Conservation (phyloP, 1,140 invertebrate species). For the Nixonia krombeini region DNA sequence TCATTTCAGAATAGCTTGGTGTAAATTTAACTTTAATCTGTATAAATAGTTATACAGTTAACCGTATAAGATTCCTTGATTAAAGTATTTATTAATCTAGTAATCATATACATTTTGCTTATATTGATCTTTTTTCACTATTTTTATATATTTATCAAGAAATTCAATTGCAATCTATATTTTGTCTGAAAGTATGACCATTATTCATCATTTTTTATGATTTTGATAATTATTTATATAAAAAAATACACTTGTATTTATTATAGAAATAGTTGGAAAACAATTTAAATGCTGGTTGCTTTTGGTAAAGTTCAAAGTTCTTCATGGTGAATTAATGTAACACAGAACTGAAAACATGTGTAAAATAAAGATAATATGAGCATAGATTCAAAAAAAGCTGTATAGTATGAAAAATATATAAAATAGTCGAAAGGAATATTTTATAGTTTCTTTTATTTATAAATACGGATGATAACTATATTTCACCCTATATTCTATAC, state of each 20-base stretch:
- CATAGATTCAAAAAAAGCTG: slow-evolving; percentile 1
- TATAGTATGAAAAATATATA: slow-evolving; percentile 1
- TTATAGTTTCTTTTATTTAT: not conserved
- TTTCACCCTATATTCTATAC: too few species aligned
- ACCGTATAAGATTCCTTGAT: not conserved
- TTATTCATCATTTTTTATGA: not conserved
- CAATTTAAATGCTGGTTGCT: not conserved
- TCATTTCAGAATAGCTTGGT: too few species aligned
- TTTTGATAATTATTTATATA: not conserved
- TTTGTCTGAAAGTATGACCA: not conserved
- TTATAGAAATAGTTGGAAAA: not conserved
- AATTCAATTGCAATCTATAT: too few species aligned
- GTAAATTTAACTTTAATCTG: not conserved
- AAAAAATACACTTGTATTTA: not conserved
- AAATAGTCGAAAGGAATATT: not conserved
- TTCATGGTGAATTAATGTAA: not conserved
- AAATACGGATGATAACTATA: too few species aligned
- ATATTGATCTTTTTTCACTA: not conserved
- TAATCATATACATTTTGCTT: not conserved
- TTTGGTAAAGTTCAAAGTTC: not conserved
- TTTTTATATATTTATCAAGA: not conserved
- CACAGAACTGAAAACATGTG: not conserved
- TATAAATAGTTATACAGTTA: not conserved
- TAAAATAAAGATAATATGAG: not conserved
- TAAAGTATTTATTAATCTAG: not conserved